phyloP scores from a whole-genome alignment of 2,113 vertebrate genomes.

The Corythornis madagascariensis region DNA sequence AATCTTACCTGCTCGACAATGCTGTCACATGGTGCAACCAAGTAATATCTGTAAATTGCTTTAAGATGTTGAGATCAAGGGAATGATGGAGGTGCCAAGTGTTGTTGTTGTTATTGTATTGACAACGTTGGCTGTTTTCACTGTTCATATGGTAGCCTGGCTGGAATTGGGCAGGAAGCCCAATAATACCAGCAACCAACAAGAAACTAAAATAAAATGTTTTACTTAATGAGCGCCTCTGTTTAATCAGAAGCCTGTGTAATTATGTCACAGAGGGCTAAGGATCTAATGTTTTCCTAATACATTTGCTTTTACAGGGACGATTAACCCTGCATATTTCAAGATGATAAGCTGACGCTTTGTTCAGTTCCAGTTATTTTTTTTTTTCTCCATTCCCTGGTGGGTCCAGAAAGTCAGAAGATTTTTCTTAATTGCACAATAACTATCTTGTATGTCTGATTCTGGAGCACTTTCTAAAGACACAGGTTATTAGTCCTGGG shows the following conservation, averaged over 20 bases:
- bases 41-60: constrained; percentile 39
- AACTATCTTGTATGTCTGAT: constrained; percentile 37
- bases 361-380: constrained; percentile 44
- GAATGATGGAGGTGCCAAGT: constrained; percentile 57
- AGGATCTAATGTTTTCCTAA: constrained; percentile 62
- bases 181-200: constrained; percentile 56
- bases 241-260: constrained; percentile 68
- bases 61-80: constrained; percentile 48
- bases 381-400: constrained; percentile 33
- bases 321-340: constrained; percentile 62
- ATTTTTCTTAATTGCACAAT: constrained; percentile 52
- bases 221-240: constrained; percentile 64
- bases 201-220: constrained; percentile 68
- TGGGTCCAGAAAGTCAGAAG: constrained; percentile 33
- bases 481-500: constrained; percentile 40
- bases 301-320: constrained; percentile 62
- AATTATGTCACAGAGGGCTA: constrained; percentile 69
- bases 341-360: constrained; percentile 60
- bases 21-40: neutral
- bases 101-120: constrained; percentile 56
- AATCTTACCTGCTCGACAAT: neutral
- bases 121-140: constrained; percentile 65
- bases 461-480: constrained; percentile 31
- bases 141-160: constrained; percentile 71
- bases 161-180: constrained; percentile 69